Base-by-base conservation (phyloP, 1,140 invertebrate genomes). In the Cheumatopsyche charites region DNA sequence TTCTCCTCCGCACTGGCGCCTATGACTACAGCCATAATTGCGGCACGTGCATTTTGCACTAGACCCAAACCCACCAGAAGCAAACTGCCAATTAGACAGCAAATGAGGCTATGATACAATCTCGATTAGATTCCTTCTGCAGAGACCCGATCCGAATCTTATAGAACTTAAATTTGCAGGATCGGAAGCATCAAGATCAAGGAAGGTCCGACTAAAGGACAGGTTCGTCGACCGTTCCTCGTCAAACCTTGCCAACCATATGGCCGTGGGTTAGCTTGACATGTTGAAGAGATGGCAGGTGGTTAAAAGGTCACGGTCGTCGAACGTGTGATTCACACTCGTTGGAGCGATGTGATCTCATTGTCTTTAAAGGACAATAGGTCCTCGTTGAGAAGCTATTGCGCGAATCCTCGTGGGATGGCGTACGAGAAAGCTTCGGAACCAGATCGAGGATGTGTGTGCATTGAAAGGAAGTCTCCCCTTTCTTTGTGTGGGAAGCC, bases 1-100 rank as follows among this genome's bases (percentile, higher is more conserved):
- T 67, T 67, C 63, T 67, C 63, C 63, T 67, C 63, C 63, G 63
- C 63, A 42, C 42, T 42, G 63, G 63, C 63, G 63, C 63, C 63
- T 67, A 12, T 21, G 42, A 47, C 21, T 25, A 55, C 49, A 55
- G n/a, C n/a, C 19, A 55, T 19, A 6, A 9, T 9, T 55, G 19
- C 17, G 21, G 15, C 11, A 9, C 49, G 17, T 58, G 23, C 55
- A 58, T 26, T 21, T 58, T 23, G 29, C 29, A 36, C 55, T 4
- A 58, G 12, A 58, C 55, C 21, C 55, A 9, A 58, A 58, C 55
- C 21, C 13, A 58, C n/a, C n/a, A n/a, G 42, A 43, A 43, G 42
- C 42, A 43, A 43, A 43, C 42, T 43, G 42, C 42, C 42, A n/a
- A n/a, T n/a, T n/a, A n/a, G n/a, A n/a, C n/a, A n/a, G n/a, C n/a